Evolutionary conservation across 1,140 invertebrate species (phyloP).

Genomic region (Drosophila kanapiae): DNA sequence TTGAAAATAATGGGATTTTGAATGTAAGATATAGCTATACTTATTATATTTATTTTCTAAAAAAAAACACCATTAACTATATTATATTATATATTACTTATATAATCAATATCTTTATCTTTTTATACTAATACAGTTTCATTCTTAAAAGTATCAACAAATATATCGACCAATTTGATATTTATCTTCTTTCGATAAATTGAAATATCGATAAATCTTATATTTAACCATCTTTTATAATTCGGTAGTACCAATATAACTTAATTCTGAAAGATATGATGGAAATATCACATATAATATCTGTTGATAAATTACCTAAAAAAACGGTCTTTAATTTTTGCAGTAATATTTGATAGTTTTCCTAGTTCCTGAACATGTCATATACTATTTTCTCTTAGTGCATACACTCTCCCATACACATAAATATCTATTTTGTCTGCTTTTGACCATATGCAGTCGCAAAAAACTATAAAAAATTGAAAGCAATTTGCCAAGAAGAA

Average conservation of each 20-base stretch:
- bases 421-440: slow-evolving; percentile 28
- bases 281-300: too few species aligned
- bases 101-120: too few species aligned
- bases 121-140: too few species aligned
- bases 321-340: too few species aligned
- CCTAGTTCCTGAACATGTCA: too few species aligned
- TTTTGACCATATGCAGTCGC: slow-evolving; percentile 4
- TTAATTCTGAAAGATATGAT: not conserved
- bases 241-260: not conserved
- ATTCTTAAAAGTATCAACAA: not conserved
- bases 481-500: slow-evolving; percentile 59
- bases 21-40: not conserved
- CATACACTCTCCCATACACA: not conserved
- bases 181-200: too few species aligned
- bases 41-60: too few species aligned
- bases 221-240: not conserved
- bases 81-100: too few species aligned
- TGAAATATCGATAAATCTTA: too few species aligned
- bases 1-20: not conserved
- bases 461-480: slow-evolving; percentile 52
- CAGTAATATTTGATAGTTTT: not conserved
- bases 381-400: not conserved
- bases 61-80: too few species aligned
- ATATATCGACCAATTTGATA: not conserved
- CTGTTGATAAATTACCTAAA: too few species aligned